Base-by-base conservation (phyloP, 30 jellyfish, hydroid and myxozoan genomes). In the Cassiopea xamachana region DNA sequence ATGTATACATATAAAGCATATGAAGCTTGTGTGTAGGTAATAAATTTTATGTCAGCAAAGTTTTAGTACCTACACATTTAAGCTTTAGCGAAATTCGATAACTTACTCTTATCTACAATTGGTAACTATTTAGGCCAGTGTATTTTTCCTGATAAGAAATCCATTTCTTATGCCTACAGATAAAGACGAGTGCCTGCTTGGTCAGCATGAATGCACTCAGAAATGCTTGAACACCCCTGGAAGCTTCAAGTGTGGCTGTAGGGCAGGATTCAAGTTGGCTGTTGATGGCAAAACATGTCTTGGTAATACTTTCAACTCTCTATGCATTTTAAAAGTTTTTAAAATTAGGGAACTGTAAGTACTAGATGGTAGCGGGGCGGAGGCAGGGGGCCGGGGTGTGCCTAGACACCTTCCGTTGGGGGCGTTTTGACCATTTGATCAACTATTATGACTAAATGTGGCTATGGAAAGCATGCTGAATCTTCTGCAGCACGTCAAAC, bases 171-270 rank as follows among this genome's bases (percentile, higher is more conserved):
- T n/a, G 0, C 39, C 73, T 72, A 1, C 85, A 94, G 98, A 94
- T 90, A 87, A 49, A 51, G 97, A 90, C 55, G 98, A 94, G 80
- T 94, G 98, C 86, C 39, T 43, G 18, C 49, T 77, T 59, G 64
- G 79, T 77, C 69, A 13, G 1, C 89, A 90, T 48, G 61, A 60
- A 3, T 94, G 98, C 64, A 76, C 93, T 13, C 97, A 90, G 75
- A 86, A 15, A 5, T 94, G 98, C 82, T 55, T 79, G 48, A 91
- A 94, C 91, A 81, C 86, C 9, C 67, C 69, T 17, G 96, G 97
- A 12, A 83, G 97, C 70, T 94, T 17, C 91, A 75, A 69, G 46
- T 94, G 98, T 85, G 97, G 74, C 4, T 94, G 98, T 79, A 75
- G 76, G 27, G 19, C 60, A 14, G 98, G 98, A 1, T 94, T 76